A percentile compares a stretch with the other conserved stretches of the same genome.
Conservation (phyloP, 2,797 vertebrate species). For the Micropoecilia bifurca region DNA sequence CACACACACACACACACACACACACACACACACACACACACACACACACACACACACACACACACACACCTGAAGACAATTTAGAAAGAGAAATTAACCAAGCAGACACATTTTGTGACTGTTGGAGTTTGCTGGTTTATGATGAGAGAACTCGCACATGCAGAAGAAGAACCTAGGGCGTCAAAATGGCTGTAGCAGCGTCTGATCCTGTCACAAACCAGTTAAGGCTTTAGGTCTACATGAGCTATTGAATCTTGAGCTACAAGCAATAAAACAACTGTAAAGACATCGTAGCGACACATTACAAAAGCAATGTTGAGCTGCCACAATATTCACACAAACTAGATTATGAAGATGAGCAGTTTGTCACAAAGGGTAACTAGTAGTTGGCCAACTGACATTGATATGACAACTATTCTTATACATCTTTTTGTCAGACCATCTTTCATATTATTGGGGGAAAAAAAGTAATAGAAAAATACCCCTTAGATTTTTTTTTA, state of each 20-base stretch:
- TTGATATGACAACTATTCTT: neutral
- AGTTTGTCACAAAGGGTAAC: neutral
- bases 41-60: too few species aligned
- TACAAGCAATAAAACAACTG: neutral
- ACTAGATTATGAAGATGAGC: neutral
- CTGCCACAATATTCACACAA: neutral
- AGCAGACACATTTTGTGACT: neutral
- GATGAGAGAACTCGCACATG: neutral
- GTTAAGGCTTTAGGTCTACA: neutral
- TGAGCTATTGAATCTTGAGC: neutral
- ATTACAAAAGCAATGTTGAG: neutral
- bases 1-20: neutral
- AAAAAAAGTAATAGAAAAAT: neutral
- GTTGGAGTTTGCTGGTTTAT: neutral
- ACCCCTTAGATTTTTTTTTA: conserved; percentile 22
- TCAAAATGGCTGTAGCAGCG: neutral
- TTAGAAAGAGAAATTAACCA: neutral
- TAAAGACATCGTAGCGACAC: neutral
- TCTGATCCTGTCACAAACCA: neutral
- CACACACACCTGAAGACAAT: too few species aligned
- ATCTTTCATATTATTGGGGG: neutral
- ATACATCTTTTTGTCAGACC: neutral
- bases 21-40: too few species aligned
- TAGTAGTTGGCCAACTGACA: neutral
- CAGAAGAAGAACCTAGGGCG: neutral